phyloP scores from a whole-genome alignment of 2,888 invertebrate genomes.

The Eupeodes luniger region DNA sequence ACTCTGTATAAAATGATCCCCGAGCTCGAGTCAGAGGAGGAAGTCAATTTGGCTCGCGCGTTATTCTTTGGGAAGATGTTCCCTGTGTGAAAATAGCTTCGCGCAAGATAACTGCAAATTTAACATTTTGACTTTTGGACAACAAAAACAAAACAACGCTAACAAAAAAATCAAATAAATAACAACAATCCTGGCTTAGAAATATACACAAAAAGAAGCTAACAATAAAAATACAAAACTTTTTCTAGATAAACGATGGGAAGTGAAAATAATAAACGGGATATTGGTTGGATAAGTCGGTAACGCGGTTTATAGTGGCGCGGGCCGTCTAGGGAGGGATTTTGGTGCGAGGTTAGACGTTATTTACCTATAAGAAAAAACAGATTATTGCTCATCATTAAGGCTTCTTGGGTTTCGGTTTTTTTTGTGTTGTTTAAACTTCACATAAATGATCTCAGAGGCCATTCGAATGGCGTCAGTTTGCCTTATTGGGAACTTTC shows the following conservation, averaged over 20 bases:
- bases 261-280: slow-evolving; percentile 63
- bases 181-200: slow-evolving; percentile 39
- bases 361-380: slow-evolving; percentile 22
- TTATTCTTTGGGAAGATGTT: slow-evolving; percentile 65
- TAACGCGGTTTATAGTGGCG: not conserved
- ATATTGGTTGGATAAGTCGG: slow-evolving; percentile 27
- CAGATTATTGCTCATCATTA: slow-evolving; percentile 70
- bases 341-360: slow-evolving; percentile 33
- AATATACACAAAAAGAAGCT: not conserved
- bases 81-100: slow-evolving; percentile 71
- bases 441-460: slow-evolving; percentile 32
- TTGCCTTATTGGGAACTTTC: slow-evolving; percentile 42
- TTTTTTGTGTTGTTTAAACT: slow-evolving; percentile 40
- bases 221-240: not conserved
- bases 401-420: slow-evolving; percentile 35
- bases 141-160: not conserved
- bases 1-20: slow-evolving; percentile 3
- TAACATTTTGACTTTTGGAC: slow-evolving; percentile 72
- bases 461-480: slow-evolving; percentile 51
- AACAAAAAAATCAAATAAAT: slow-evolving; percentile 3
- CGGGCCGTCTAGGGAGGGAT: not conserved
- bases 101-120: slow-evolving; percentile 68
- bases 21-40: slow-evolving; percentile 14
- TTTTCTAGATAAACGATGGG: slow-evolving; percentile 69
- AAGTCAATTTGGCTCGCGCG: slow-evolving; percentile 48